Percentiles rank a stretch among this genome's conserved stretches.
phyloP scores from a whole-genome alignment of 35 echinoderm and acorn worm species.

The Apostichopus californicus region DNA sequence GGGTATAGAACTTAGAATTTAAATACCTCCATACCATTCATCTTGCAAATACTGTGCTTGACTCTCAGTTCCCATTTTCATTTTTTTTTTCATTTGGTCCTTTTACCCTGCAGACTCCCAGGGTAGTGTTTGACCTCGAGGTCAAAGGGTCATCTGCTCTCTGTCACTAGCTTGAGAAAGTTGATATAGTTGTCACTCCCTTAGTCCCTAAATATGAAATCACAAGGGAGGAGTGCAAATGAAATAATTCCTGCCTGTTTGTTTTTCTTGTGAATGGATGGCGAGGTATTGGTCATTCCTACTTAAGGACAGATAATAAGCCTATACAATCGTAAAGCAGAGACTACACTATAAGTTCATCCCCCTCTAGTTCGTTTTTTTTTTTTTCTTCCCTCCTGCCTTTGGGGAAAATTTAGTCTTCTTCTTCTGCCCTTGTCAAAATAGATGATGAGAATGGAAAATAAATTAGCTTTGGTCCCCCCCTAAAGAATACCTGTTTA shows the following conservation, averaged over 20 bases:
- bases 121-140: conserved; percentile 41
- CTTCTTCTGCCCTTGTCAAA: neutral
- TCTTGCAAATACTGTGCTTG: neutral
- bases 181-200: conserved; percentile 43
- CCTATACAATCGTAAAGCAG: neutral
- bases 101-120: conserved; percentile 16
- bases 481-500: too few species aligned
- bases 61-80: neutral
- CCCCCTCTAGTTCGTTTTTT: neutral
- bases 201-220: neutral
- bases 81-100: neutral
- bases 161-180: conserved; percentile 25
- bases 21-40: too few species aligned
- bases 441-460: conserved; percentile 19
- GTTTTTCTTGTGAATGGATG: conserved; percentile 44
- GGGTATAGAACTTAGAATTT: neutral
- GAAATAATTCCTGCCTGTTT: conserved; percentile 44
- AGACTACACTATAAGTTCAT: neutral
- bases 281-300: neutral
- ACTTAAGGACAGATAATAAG: neutral
- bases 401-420: conserved; percentile 5
- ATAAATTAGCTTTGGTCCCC: conserved; percentile 8
- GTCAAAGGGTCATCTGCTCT: conserved; percentile 14
- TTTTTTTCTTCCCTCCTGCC: neutral
- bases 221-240: conserved; percentile 39